Evolutionary conservation across 2,113 vertebrate species (phyloP).

Genomic region (Patagioenas fasciata): DNA sequence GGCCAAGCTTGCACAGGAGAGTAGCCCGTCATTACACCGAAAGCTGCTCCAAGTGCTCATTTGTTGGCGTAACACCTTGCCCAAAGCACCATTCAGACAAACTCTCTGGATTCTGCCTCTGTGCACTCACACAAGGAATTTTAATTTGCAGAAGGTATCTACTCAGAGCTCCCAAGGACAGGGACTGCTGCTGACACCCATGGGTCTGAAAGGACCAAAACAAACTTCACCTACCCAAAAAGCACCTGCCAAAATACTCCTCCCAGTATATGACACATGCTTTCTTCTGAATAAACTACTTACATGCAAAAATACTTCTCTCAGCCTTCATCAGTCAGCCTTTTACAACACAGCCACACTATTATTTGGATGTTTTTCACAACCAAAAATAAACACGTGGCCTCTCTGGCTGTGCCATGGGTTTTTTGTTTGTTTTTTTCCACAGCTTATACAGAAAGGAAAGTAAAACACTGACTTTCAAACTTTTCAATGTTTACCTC

Average conservation of each 20-base stretch:
- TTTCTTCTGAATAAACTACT: neutral
- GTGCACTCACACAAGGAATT: neutral
- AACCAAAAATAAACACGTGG: neutral
- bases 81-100: neutral
- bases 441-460: neutral
- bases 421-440: neutral
- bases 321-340: neutral
- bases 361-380: neutral
- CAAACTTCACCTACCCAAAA: neutral
- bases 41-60: neutral
- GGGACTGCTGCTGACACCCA: neutral
- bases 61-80: neutral
- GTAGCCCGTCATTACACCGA: neutral
- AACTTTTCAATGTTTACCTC: constrained; percentile 79
- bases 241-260: neutral
- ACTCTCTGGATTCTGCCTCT: neutral
- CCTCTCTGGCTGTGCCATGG: neutral
- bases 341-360: neutral
- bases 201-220: neutral
- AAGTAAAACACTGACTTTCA: neutral
- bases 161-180: neutral
- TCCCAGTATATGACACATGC: neutral
- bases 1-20: neutral
- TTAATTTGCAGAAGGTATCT: neutral
- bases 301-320: neutral